Evolutionary conservation across 2,113 vertebrate genomes (phyloP).

Genomic region (Leiothrix lutea): DNA sequence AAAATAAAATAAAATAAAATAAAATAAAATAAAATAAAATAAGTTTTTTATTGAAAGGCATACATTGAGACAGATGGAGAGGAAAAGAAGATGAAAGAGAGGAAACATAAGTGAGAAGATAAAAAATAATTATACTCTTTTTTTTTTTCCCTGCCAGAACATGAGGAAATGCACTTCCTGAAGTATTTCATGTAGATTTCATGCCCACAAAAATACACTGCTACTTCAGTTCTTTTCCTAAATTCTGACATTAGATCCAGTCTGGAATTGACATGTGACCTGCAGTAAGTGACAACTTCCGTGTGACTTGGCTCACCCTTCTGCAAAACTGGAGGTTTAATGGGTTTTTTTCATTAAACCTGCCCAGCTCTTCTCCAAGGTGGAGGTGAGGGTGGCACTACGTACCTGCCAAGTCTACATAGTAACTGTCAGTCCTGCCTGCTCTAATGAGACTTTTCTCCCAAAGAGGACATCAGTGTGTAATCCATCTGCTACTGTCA

Average conservation of each 20-base stretch:
- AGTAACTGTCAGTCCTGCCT: background rate
- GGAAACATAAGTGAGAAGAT: background rate
- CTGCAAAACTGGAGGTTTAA: background rate
- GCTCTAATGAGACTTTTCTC: slow-evolving; percentile 24
- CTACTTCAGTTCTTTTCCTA: background rate
- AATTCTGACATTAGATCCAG: background rate
- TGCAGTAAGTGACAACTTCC: background rate
- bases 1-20: too few species aligned
- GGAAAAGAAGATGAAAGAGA: background rate
- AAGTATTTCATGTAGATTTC: background rate
- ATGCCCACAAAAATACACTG: fast-evolving
- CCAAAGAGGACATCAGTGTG: background rate
- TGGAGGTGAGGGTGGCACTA: background rate
- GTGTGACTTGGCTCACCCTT: background rate
- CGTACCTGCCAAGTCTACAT: background rate
- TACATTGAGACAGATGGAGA: background rate
- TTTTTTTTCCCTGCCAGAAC: background rate
- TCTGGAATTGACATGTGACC: background rate
- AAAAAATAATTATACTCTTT: background rate
- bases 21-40: too few species aligned
- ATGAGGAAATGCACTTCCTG: background rate
- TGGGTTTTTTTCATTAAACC: background rate
- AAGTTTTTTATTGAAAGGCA: background rate
- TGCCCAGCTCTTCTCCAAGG: background rate
- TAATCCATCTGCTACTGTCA: background rate